Evolutionary conservation across 2,113 vertebrate species (phyloP).

Genomic region (Mungos mungo): DNA sequence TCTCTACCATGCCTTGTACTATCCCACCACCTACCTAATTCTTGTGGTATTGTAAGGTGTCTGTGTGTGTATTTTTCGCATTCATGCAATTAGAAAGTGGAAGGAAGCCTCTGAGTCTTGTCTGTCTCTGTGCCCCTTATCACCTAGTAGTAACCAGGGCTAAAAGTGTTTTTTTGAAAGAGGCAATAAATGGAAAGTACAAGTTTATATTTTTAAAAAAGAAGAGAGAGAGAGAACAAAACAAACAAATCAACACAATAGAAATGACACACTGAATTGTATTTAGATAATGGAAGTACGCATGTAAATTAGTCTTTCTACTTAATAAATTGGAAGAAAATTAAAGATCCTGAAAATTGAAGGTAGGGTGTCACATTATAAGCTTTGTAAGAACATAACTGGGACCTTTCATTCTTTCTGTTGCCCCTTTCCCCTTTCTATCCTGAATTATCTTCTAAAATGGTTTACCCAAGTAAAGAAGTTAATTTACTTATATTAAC

Average conservation of each 20-base stretch:
- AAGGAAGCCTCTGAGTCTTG: background rate
- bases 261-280: background rate
- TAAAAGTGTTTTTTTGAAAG: background rate
- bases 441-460: background rate
- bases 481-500: slow-evolving; percentile 52
- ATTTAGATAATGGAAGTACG: background rate
- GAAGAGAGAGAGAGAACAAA: background rate
- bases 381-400: background rate
- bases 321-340: background rate
- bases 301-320: slow-evolving; percentile 2
- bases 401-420: background rate
- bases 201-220: background rate
- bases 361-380: background rate
- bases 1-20: background rate
- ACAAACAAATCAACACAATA: background rate
- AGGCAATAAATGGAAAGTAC: background rate
- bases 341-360: slow-evolving; percentile 38
- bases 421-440: background rate
- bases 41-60: background rate
- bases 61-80: background rate
- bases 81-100: background rate
- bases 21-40: background rate
- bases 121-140: background rate
- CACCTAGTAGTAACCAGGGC: background rate
- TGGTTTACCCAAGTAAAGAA: background rate